Conservation (phyloP, 2,888 invertebrate species). For the Oligia fasciuncula region DNA sequence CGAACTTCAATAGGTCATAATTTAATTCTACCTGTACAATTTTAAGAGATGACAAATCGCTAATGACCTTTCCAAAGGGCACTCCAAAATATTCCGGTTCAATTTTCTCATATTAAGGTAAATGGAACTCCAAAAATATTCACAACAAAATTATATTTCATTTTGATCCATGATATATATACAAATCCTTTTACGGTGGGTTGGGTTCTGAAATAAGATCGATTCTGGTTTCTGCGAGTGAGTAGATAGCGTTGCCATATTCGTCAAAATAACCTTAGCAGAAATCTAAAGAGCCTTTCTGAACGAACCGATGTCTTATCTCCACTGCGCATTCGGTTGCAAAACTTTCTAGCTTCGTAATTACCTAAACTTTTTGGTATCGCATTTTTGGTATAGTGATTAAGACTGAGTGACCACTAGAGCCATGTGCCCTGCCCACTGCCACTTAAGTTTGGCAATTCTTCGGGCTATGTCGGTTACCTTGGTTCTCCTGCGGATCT, state of each 20-base stretch:
- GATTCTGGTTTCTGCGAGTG: not conserved
- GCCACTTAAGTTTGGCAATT: no score
- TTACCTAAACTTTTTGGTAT: not conserved
- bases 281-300: not conserved
- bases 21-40: not conserved
- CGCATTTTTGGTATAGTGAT: not conserved
- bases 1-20: not conserved
- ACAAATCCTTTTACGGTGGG: constrained; percentile 16
- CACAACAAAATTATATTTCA: constrained; percentile 14
- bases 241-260: not conserved
- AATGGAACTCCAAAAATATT: constrained; percentile 28
- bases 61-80: constrained; percentile 1
- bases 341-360: not conserved
- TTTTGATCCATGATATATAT: constrained; percentile 5
- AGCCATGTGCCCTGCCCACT: no score
- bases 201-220: constrained; percentile 17
- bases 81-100: not conserved
- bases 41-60: constrained; percentile 31
- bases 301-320: not conserved
- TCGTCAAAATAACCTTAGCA: not conserved
- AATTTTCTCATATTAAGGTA: constrained; percentile 36
- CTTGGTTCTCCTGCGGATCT: no score
- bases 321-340: no score
- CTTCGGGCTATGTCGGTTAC: no score
- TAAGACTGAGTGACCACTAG: not conserved